Conservation (phyloP, 2,888 invertebrate genomes). For the Drosophila demipolita region DNA sequence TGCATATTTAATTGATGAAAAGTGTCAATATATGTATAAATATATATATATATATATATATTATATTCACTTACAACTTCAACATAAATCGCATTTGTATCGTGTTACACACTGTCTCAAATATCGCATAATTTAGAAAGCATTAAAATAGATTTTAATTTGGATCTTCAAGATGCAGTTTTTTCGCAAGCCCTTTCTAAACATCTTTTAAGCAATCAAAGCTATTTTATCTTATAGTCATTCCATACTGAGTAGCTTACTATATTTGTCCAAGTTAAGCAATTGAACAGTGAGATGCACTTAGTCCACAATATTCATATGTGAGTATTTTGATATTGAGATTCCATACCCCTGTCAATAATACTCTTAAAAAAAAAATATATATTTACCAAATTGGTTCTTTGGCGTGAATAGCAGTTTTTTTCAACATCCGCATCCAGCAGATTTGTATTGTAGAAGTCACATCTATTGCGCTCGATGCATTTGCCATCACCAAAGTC, state of each 20-base stretch:
- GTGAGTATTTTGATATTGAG: background rate
- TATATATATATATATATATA: background rate
- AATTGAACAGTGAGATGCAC: too few relatives aligned
- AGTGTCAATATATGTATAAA: background rate
- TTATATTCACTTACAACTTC: background rate
- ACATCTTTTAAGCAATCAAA: background rate
- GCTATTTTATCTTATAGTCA: background rate
- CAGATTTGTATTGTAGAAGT: conserved; percentile 35
- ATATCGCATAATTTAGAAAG: background rate
- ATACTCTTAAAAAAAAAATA: background rate
- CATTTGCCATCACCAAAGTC: conserved; percentile 55
- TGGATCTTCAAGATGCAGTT: too few relatives aligned
- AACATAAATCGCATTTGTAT: background rate
- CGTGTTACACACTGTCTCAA: background rate
- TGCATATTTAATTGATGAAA: background rate
- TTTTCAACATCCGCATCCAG: conserved; percentile 22
- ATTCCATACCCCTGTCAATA: background rate
- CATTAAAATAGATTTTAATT: too few relatives aligned
- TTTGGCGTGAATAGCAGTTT: conserved; percentile 48
- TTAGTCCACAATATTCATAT: background rate
- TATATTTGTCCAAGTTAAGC: background rate
- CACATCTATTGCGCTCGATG: conserved; percentile 30
- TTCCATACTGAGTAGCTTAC: background rate
- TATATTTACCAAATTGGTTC: conserved; percentile 57
- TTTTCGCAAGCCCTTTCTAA: too few relatives aligned